Evolutionary conservation across 2,888 invertebrate species (phyloP).

Genomic region (Sinohyriopsis cumingii): DNA sequence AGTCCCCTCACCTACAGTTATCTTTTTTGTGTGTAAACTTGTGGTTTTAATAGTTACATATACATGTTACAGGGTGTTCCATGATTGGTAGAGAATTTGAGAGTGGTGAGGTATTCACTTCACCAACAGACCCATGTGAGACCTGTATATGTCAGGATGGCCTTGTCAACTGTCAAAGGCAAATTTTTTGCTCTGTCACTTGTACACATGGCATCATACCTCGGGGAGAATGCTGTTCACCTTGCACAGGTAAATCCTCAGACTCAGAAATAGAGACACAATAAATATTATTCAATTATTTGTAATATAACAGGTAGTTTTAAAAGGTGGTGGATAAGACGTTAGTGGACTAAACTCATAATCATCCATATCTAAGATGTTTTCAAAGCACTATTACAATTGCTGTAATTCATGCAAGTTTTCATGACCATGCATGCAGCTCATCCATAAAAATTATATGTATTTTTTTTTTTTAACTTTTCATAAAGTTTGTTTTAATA

Average conservation of each 20-base stretch:
- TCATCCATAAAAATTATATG: too few species aligned
- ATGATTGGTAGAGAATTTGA: conserved; percentile 53
- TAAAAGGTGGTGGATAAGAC: too few species aligned
- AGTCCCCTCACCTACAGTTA: not conserved
- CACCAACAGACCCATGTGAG: conserved; percentile 55
- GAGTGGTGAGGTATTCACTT: conserved; percentile 56
- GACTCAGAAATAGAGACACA: too few species aligned
- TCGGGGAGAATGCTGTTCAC: conserved; percentile 60
- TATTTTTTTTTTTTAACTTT: too few species aligned
- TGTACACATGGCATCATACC: conserved; percentile 60
- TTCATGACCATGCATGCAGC: too few species aligned
- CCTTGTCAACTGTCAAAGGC: conserved; percentile 42
- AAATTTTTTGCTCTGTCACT: conserved; percentile 41
- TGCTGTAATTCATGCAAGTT: too few species aligned
- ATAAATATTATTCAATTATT: too few species aligned
- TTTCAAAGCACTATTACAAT: too few species aligned
- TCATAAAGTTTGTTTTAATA: too few species aligned
- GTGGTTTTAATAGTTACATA: not conserved
- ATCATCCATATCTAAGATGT: too few species aligned
- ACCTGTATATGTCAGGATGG: conserved; percentile 59
- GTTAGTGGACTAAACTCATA: too few species aligned
- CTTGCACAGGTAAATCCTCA: conserved; percentile 54
- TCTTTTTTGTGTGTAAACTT: not conserved
- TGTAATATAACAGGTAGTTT: too few species aligned
- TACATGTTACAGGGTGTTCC: conserved; percentile 48